A percentile compares a stretch with the other conserved stretches of the same genome.
phyloP scores from a whole-genome alignment of 1,140 invertebrate genomes.

The Coelopa frigida region DNA sequence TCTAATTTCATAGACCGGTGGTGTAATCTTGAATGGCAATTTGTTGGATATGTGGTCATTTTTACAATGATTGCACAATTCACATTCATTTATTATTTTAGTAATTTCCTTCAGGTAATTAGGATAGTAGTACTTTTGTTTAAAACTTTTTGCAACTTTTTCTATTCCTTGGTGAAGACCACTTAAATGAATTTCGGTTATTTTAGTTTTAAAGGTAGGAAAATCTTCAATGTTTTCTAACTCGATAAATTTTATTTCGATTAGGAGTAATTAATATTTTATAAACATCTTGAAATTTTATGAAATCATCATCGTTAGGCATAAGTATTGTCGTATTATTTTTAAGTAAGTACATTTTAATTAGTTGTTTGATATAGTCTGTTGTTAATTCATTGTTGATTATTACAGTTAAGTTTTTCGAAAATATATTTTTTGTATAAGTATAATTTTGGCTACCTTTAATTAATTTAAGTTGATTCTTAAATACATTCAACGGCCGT shows the following conservation, averaged over 20 bases:
- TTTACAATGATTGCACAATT: background rate
- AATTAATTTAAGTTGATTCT: too few relatives aligned
- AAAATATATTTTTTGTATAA: too few relatives aligned
- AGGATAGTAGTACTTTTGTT: slow-evolving; percentile 5
- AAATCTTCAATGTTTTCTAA: slow-evolving; percentile 1
- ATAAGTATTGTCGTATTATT: too few relatives aligned
- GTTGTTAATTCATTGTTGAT: too few relatives aligned
- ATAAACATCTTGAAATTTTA: too few relatives aligned
- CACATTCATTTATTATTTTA: too few relatives aligned
- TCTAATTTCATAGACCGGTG: background rate
- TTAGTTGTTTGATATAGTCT: too few relatives aligned
- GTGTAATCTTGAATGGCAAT: background rate
- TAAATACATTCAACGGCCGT: too few relatives aligned
- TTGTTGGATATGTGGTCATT: background rate
- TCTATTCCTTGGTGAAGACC: slow-evolving; percentile 8
- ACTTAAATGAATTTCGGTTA: slow-evolving; percentile 5
- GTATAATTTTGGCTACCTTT: too few relatives aligned
- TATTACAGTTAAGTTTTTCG: too few relatives aligned
- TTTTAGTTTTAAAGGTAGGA: slow-evolving; percentile 6
- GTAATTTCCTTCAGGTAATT: background rate
- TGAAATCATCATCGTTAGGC: too few relatives aligned
- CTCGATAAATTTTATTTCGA: background rate
- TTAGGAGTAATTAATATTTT: background rate
- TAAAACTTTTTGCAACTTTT: slow-evolving; percentile 4
- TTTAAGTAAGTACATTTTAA: too few relatives aligned